Evolutionary conservation across 2,888 invertebrate genomes (phyloP).

Genomic region (Hybos culiciformis): DNA sequence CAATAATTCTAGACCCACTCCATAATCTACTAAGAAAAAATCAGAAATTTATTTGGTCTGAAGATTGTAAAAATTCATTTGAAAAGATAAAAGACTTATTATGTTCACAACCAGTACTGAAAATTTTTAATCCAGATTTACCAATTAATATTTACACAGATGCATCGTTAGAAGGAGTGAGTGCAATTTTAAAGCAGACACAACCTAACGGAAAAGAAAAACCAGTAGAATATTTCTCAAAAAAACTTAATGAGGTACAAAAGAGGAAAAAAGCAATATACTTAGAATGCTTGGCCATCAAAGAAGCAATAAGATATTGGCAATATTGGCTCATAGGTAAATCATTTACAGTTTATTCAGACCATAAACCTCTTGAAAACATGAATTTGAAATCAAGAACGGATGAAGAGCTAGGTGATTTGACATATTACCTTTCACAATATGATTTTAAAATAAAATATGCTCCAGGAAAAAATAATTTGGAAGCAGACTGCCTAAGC

Average conservation of each 20-base stretch:
- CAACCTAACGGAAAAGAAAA: conserved; percentile 12
- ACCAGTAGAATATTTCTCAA: conserved; percentile 14
- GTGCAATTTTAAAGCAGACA: conserved; percentile 14
- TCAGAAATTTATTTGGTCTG: conserved; percentile 11
- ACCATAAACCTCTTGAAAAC: conserved; percentile 15
- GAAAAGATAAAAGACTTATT: conserved; percentile 12
- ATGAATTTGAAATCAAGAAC: conserved; percentile 12
- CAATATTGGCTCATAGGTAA: conserved; percentile 13
- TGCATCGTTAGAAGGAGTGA: conserved; percentile 13
- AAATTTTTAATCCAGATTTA: conserved; percentile 14
- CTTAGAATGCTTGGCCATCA: conserved; percentile 15
- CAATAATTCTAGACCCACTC: conserved; percentile 14
- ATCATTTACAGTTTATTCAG: conserved; percentile 12
- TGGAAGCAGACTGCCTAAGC: conserved; percentile 11
- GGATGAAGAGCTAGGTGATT: conserved; percentile 11
- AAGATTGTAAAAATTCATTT: conserved; percentile 13
- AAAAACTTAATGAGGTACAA: conserved; percentile 13
- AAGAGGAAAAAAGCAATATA: conserved; percentile 14
- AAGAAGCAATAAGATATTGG: conserved; percentile 14
- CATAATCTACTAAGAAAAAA: conserved; percentile 14
- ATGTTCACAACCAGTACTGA: conserved; percentile 13
- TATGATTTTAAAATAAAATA: conserved; percentile 11
- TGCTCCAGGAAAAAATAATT: conserved; percentile 11
- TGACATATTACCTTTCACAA: conserved; percentile 11
- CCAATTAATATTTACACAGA: conserved; percentile 10